Conservation (phyloP, 2,888 invertebrate species). For the Chalcosyrphus nemorum region DNA sequence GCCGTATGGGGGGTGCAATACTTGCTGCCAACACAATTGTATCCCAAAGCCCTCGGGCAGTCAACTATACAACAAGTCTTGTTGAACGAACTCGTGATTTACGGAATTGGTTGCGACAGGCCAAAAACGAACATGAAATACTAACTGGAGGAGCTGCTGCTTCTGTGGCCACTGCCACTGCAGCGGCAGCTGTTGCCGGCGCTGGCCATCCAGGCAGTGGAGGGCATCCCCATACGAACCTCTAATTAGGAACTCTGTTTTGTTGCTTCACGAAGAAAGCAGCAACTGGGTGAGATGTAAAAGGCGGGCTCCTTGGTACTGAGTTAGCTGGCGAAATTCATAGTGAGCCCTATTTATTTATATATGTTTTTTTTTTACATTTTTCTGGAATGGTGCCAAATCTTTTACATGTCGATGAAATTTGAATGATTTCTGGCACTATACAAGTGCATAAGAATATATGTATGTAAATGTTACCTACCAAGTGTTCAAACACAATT, state of each 20-base stretch:
- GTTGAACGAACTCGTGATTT: constrained; percentile 86
- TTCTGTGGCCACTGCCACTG: neutral
- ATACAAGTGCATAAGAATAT: neutral
- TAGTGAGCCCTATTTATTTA: neutral
- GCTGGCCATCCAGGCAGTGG: constrained; percentile 40
- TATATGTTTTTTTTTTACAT: too few species aligned
- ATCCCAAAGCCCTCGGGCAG: constrained; percentile 81
- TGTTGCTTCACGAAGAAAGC: constrained; percentile 62
- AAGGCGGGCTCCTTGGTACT: constrained; percentile 9
- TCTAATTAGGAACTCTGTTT: constrained; percentile 65
- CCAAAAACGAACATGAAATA: constrained; percentile 81
- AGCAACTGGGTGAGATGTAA: constrained; percentile 57
- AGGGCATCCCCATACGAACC: constrained; percentile 56
- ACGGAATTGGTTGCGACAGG: constrained; percentile 86
- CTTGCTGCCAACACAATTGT: constrained; percentile 81
- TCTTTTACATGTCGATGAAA: neutral
- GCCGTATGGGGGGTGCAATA: constrained; percentile 81
- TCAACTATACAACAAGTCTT: constrained; percentile 85
- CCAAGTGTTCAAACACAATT: constrained; percentile 1
- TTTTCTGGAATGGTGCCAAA: constrained; percentile 21
- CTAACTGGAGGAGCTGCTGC: constrained; percentile 74
- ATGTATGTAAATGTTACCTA: neutral
- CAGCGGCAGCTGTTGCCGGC: neutral
- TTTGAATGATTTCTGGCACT: neutral
- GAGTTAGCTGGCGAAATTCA: neutral